These are phyloP conservation scores for Gymnopithys bicolor DNA, from an alignment of 2,797 vertebrate species.

Conservation along the genomic window DNA sequence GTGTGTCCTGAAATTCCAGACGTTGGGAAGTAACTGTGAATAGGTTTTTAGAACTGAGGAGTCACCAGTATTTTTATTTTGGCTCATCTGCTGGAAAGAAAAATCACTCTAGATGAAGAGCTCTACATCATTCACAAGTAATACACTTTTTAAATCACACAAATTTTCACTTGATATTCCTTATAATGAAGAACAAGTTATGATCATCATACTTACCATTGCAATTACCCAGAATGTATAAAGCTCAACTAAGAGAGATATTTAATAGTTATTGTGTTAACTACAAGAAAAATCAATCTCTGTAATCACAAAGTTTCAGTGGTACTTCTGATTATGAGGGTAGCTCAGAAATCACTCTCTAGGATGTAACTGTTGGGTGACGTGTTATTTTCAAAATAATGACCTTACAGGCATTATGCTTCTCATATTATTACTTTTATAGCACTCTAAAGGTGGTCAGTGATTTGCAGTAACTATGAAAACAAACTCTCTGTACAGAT, in stretches of 20 bases:
- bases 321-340: not conserved
- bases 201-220: not conserved
- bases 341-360: not conserved
- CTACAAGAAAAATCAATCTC: not conserved
- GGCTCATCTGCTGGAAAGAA: not conserved
- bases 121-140: not conserved
- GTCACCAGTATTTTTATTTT: not conserved
- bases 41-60: not conserved
- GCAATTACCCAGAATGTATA: not conserved
- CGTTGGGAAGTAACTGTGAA: not conserved
- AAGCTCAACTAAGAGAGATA: not conserved
- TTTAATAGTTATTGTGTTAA: not conserved
- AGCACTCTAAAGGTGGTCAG: not conserved
- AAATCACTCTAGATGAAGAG: not conserved
- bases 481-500: not conserved
- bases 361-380: not conserved
- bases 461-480: not conserved
- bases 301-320: not conserved
- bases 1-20: not conserved
- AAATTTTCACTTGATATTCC: not conserved
- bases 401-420: not conserved
- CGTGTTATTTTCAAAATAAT: not conserved
- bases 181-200: not conserved
- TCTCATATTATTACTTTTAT: not conserved
- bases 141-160: not conserved